Base-by-base conservation (phyloP, 2,113 vertebrate genomes). In the Eclectus roratus region DNA sequence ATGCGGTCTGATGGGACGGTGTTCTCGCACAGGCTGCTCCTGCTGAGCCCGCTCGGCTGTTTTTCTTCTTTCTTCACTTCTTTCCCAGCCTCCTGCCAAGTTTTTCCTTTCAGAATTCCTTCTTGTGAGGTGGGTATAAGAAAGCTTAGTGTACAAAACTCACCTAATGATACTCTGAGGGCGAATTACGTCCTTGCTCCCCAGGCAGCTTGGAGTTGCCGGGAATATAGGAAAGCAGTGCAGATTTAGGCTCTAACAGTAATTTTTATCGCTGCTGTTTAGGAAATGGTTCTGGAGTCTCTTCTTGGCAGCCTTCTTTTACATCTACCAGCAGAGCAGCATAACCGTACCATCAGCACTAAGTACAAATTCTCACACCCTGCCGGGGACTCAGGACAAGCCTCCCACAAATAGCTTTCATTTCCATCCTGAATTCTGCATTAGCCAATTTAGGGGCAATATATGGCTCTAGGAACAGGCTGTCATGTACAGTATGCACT, bases 401-500 rank as follows among this genome's bases (percentile, higher is more conserved):
- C 69, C 70, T 97, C 88, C 88, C 69, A 80, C 78, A 91, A 95
- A 96, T 63, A 91, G 84, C 79, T 94, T 95, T 95, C 89, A 87
- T 96, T 95, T 92, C 93, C 85, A 96, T 94, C 72, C 90, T 84
- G 90, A 96, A 92, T 95, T 95, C 74, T 6, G 88, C 79, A 69
- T 93, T 94, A 84, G 85, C 50, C 76, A 84, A 70, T 96, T 93
- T 88, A 94, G 85, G 85, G 64, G 92, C 91, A 96, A 96, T 93
- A 94, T 93, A 93, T 46, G 15, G 91, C 61, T 93, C 91, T 94
- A 93, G 93, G 86, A 96, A 93, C 80, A 97, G 94, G 80, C 64
- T 96, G 90, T 95, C 80, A 96, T 79, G 95, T 76, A 85, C 93
- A 95, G 91, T 96, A 95, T 93, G 93, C 91, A 73, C 80, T 85